These are phyloP conservation scores for Eudyptes chrysolophus DNA, from an alignment of 2,113 vertebrate species.

Conservation along the genomic window DNA sequence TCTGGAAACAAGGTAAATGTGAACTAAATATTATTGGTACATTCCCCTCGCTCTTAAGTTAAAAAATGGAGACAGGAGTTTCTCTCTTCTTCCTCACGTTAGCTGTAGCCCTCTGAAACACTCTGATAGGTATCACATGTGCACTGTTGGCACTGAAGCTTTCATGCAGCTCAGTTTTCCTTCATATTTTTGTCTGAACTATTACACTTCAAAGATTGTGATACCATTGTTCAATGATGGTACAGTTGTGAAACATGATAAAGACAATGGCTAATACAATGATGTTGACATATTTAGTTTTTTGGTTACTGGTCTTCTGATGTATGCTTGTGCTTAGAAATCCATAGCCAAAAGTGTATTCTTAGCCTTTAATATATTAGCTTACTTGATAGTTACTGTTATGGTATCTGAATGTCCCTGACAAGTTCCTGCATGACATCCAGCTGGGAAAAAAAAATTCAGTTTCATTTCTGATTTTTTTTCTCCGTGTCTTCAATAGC, in stretches of 20 bases:
- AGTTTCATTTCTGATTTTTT: neutral
- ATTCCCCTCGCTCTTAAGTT: neutral
- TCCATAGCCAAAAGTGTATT: neutral
- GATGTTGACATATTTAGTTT: neutral
- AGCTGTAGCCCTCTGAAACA: neutral
- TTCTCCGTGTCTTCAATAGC: neutral
- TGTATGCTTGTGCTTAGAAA: neutral
- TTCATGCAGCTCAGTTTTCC: neutral
- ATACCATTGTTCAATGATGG: neutral
- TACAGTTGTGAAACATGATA: neutral
- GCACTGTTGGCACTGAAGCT: neutral
- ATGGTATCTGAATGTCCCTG: neutral
- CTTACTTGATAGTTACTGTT: neutral
- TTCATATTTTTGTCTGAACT: neutral
- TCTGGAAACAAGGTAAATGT: conserved; percentile 93
- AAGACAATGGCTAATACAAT: neutral
- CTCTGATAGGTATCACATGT: neutral
- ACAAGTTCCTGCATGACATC: neutral
- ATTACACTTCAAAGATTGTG: neutral
- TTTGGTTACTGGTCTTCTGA: neutral
- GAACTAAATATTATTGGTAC: neutral
- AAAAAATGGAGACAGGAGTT: neutral
- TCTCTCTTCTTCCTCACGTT: neutral
- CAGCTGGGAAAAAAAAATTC: neutral
- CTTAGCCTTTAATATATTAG: neutral